Conservation (phyloP, 2,888 invertebrate genomes). For the Eristalis arbustorum region DNA sequence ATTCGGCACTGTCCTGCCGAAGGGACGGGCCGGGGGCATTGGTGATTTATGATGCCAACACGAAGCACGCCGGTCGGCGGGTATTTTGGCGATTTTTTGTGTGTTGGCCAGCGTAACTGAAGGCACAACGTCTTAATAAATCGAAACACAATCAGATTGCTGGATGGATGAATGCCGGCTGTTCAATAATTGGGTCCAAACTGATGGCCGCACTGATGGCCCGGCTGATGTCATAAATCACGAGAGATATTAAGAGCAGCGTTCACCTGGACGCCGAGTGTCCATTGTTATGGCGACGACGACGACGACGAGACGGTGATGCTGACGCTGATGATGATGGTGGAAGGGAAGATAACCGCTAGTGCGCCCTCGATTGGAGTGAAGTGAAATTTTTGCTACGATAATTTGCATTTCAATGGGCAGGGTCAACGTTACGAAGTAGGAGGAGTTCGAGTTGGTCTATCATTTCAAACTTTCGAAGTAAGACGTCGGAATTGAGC, state of each 20-base stretch:
- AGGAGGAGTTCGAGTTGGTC: not conserved
- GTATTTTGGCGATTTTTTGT: constrained; percentile 34
- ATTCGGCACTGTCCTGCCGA: constrained; percentile 1
- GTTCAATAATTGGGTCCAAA: constrained; percentile 41
- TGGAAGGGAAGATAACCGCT: constrained; percentile 25
- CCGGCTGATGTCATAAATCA: constrained; percentile 56
- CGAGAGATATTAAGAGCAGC: constrained; percentile 48
- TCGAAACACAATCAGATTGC: constrained; percentile 55
- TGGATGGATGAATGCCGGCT: not conserved
- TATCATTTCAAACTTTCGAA: not conserved
- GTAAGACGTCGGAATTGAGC: not conserved
- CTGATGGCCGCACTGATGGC: not conserved
- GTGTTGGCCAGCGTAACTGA: constrained; percentile 26
- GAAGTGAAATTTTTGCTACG: constrained; percentile 16
- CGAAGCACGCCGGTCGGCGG: not conserved
- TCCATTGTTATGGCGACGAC: constrained; percentile 39
- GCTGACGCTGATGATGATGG: constrained; percentile 18
- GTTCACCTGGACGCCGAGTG: not conserved
- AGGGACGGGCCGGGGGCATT: not conserved
- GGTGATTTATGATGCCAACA: constrained; percentile 43
- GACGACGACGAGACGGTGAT: not conserved
- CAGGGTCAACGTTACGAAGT: constrained; percentile 10
- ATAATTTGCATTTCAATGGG: constrained; percentile 66
- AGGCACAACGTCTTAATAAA: constrained; percentile 62
- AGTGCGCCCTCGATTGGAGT: constrained; percentile 1